Percentiles rank a stretch among this genome's conserved stretches.
Evolutionary conservation across 53 echinoderm and acorn worm species (phyloP).

Genomic region (Zoroaster sp.): DNA sequence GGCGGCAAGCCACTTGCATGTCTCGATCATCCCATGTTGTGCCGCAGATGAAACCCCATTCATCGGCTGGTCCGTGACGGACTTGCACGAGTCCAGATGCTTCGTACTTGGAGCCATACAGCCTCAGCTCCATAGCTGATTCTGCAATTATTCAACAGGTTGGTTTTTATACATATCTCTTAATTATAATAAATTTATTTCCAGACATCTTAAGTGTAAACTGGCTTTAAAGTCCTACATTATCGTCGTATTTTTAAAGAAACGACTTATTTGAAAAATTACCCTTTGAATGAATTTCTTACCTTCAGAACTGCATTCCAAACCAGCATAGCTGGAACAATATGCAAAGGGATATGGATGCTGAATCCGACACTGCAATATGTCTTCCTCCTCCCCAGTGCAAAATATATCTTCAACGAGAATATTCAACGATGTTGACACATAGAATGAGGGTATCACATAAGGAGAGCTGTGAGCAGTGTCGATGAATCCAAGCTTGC

Average conservation of each 20-base stretch:
- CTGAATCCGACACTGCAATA: background rate
- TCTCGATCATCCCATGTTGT: background rate
- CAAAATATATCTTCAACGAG: background rate
- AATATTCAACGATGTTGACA: background rate
- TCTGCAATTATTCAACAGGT: background rate
- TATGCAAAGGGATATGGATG: background rate
- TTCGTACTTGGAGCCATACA: background rate
- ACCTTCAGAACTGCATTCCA: background rate
- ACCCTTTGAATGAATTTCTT: background rate
- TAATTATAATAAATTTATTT: background rate
- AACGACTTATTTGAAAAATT: background rate
- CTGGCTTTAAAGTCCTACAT: background rate
- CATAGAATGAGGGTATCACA: background rate
- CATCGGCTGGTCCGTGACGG: background rate
- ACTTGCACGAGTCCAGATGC: background rate
- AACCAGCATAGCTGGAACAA: background rate
- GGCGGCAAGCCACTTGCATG: conserved; percentile 7
- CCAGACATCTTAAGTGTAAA: background rate
- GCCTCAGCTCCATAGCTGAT: background rate
- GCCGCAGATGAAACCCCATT: conserved; percentile 19
- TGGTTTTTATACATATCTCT: background rate
- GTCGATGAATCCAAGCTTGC: conserved; percentile 9
- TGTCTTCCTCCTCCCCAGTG: background rate
- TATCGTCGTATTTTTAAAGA: background rate
- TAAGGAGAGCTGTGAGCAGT: background rate